Base-by-base conservation (phyloP, 2,797 vertebrate species). In the Cossypha polioptera region DNA sequence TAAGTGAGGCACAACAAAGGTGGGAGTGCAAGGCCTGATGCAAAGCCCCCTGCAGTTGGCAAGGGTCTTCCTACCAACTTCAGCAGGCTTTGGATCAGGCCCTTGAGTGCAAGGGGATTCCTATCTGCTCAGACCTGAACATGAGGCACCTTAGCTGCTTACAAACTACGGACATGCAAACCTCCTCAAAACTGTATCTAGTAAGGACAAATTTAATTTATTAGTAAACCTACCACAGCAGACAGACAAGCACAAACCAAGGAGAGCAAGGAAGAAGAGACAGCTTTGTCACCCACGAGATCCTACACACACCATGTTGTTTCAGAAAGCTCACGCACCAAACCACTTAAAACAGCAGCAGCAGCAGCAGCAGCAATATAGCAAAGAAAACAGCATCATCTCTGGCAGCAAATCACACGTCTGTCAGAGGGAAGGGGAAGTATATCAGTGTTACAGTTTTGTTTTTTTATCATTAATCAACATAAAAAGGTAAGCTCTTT, bases 1-100 rank as follows among this genome's bases (percentile, higher is more conserved):
- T 98, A 95, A 99, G 98, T 99, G 99, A 99, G 99, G 99, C 99
- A 99, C 98, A 98, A 98, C 98, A 94, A 98, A 98, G 98, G 98
- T 98, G 98, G 98, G 98, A 97, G 98, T 96, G 62, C 95, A 96
- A 98, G 98, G 98, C 85, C 86, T 42, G 55, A 88, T 59, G 22
- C 81, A 91, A 92, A 85, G 40, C 31, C 68, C 61, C 62, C 71
- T 84, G 79, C 76, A 68, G 73, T 12, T 5, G 1, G 57, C 58
- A 54, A 61, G 69, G 90, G 13, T 58, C 45, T 38, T 84, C 71
- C 50, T 40, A 53, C 57, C 59, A 90, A 81, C 91, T 29, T 92
- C 68, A 83, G 68, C 7, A 1, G 84, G 85, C 62, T 66, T 73
- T 77, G 75, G 51, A 79, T 84, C 63, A 55, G 67, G 82, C 74